These are phyloP conservation scores for Mantis religiosa DNA, from an alignment of 2,888 invertebrate genomes.

Conservation along the genomic window DNA sequence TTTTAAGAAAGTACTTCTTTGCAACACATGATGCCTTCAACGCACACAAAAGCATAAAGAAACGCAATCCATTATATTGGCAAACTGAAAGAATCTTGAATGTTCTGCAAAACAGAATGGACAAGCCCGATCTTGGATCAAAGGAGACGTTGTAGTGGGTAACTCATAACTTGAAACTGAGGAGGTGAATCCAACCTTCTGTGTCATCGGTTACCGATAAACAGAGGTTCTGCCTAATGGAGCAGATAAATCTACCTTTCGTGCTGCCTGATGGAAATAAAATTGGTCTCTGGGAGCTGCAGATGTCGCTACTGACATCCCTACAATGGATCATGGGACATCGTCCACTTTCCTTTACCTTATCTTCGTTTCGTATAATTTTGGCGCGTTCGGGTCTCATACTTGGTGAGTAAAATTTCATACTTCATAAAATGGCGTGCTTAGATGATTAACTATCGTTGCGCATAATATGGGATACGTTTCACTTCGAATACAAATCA, in stretches of 20 bases:
- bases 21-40: no score
- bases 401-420: neutral
- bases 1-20: no score
- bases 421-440: no score
- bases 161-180: neutral
- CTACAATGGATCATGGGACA: neutral
- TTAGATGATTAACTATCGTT: no score
- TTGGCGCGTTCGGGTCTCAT: neutral
- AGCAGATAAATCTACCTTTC: conserved; percentile 27
- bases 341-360: neutral
- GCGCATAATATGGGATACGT: no score
- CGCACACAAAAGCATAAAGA: no score
- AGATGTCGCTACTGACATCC: neutral
- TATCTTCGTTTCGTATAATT: neutral
- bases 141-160: neutral
- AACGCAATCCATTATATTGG: no score
- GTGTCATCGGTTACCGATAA: conserved; percentile 26
- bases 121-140: neutral
- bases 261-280: conserved; percentile 15
- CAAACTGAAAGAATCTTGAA: no score
- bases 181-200: neutral
- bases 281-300: conserved; percentile 1
- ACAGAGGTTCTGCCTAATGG: conserved; percentile 23
- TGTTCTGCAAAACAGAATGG: no score
- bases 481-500: no score